Evolutionary conservation across 2,797 vertebrate species (phyloP).

Genomic region (Clarias laeviceps): DNA sequence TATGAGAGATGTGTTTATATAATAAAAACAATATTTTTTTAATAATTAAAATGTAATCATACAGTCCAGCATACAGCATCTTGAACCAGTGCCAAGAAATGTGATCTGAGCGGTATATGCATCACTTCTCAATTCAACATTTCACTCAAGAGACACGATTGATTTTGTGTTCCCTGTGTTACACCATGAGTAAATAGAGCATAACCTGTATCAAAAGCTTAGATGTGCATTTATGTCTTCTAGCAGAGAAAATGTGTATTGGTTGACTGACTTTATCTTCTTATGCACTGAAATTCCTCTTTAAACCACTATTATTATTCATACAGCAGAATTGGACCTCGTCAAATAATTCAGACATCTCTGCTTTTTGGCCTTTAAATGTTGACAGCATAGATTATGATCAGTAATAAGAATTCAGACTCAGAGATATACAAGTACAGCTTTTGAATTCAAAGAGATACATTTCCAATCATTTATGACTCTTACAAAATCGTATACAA

Average conservation of each 20-base stretch:
- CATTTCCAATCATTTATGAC: constrained; percentile 5
- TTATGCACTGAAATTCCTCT: constrained; percentile 33
- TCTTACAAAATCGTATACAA: background rate
- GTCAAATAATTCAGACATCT: constrained; percentile 40
- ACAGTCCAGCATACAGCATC: background rate
- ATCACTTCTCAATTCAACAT: constrained; percentile 36
- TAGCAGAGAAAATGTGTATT: constrained; percentile 33
- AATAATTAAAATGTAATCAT: constrained; percentile 28
- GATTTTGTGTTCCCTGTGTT: constrained; percentile 53
- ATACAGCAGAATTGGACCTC: constrained; percentile 35
- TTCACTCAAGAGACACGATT: constrained; percentile 43
- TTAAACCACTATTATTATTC: constrained; percentile 40
- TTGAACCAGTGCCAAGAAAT: constrained; percentile 26
- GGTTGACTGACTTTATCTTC: constrained; percentile 44
- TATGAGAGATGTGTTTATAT: background rate
- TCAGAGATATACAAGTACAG: constrained; percentile 22
- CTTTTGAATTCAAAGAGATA: constrained; percentile 26
- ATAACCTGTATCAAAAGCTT: constrained; percentile 50
- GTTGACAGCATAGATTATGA: constrained; percentile 51
- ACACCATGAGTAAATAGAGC: constrained; percentile 50
- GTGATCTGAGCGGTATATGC: background rate
- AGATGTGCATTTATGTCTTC: constrained; percentile 44
- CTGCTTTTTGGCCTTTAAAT: constrained; percentile 40
- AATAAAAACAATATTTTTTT: no score
- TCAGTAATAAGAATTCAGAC: constrained; percentile 38